Conservation (phyloP, 2,888 invertebrate species). For the Fragum sueziense region DNA sequence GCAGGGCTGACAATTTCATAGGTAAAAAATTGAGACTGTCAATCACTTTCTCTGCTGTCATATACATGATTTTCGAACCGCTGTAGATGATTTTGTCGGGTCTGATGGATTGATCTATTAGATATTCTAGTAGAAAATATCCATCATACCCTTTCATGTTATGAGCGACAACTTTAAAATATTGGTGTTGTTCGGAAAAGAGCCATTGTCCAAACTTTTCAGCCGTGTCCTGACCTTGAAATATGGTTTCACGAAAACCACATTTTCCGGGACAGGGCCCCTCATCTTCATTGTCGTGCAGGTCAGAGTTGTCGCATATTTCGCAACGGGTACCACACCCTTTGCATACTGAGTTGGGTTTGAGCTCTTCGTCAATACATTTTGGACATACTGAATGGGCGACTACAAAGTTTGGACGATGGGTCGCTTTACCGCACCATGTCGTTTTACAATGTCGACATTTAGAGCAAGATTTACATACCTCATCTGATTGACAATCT, state of each 20-base stretch:
- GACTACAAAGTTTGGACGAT: constrained; percentile 45
- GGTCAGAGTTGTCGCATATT: constrained; percentile 31
- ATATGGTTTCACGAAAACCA: constrained; percentile 45
- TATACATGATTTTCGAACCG: constrained; percentile 54
- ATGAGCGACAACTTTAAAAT: constrained; percentile 46
- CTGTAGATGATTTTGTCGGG: constrained; percentile 42
- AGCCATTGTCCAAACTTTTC: constrained; percentile 46
- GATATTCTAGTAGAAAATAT: constrained; percentile 50
- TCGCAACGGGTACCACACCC: constrained; percentile 39
- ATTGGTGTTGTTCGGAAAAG: constrained; percentile 35
- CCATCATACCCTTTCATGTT: constrained; percentile 54
- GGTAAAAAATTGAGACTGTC: constrained; percentile 49
- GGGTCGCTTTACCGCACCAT: constrained; percentile 44
- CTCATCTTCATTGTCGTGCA: constrained; percentile 31
- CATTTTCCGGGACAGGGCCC: constrained; percentile 50
- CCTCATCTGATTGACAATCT: constrained; percentile 28
- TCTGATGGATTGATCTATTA: constrained; percentile 46
- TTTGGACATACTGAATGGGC: constrained; percentile 38
- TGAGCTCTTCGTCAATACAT: constrained; percentile 33
- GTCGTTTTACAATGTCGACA: constrained; percentile 29
- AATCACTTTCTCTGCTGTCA: constrained; percentile 26
- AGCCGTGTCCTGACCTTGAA: constrained; percentile 41
- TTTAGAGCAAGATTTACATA: constrained; percentile 28
- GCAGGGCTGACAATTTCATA: constrained; percentile 45
- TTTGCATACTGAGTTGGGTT: constrained; percentile 32